phyloP scores from a whole-genome alignment of 2,888 invertebrate genomes.

The Adelognathus sp. region DNA sequence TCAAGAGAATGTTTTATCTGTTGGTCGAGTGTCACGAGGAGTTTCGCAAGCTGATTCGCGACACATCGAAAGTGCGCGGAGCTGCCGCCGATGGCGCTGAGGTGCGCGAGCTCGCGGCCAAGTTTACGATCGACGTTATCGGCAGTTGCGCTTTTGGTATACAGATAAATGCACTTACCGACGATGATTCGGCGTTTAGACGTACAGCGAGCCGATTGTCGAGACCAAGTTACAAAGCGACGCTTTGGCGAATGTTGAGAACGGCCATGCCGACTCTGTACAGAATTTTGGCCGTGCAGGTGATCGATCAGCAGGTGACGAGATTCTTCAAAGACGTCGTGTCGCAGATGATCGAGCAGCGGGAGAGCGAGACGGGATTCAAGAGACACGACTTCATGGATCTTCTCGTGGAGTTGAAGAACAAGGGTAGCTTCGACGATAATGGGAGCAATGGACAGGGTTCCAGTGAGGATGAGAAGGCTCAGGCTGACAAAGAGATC shows the following conservation, averaged over 20 bases:
- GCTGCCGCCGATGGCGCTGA: constrained; percentile 69
- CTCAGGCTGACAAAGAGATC: constrained; percentile 65
- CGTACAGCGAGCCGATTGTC: constrained; percentile 77
- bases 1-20: constrained; percentile 81
- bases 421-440: constrained; percentile 70
- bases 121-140: constrained; percentile 82
- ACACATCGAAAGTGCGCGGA: constrained; percentile 10
- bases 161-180: constrained; percentile 79
- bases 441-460: constrained; percentile 8
- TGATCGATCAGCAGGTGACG: constrained; percentile 74
- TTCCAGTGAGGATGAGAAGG: constrained; percentile 59
- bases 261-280: constrained; percentile 74
- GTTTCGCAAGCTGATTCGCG: constrained; percentile 72
- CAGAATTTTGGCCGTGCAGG: constrained; percentile 68
- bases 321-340: constrained; percentile 77
- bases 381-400: constrained; percentile 80
- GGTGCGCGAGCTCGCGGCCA: constrained; percentile 79
- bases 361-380: constrained; percentile 67
- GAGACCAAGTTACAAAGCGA: constrained; percentile 74
- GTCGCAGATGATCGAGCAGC: constrained; percentile 74
- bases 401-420: constrained; percentile 78
- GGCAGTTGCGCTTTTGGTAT: constrained; percentile 82
- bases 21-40: constrained; percentile 78
- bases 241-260: constrained; percentile 77
- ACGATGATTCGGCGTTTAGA: constrained; percentile 79